phyloP scores from a whole-genome alignment of 2,113 vertebrate species.

The Cichladusa arquata region DNA sequence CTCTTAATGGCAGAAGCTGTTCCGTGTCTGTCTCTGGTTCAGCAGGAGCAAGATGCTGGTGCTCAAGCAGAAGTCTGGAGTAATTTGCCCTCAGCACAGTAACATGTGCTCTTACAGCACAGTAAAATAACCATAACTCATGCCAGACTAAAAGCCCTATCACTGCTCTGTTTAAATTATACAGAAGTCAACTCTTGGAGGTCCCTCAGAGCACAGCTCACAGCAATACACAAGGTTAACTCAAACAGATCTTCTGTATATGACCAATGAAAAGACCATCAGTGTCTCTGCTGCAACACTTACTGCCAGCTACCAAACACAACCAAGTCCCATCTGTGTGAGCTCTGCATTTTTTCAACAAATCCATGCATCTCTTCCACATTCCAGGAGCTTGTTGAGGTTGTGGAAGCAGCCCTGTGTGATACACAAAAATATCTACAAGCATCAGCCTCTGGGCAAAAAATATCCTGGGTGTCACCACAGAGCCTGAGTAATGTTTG shows the following conservation, averaged over 20 bases:
- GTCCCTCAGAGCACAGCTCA: slow-evolving; percentile 37
- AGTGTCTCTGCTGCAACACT: neutral
- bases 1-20: slow-evolving; percentile 1
- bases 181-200: slow-evolving; percentile 9
- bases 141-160: slow-evolving; percentile 4
- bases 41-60: neutral
- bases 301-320: neutral
- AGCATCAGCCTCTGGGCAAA: neutral
- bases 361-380: neutral
- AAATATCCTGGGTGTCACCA: neutral
- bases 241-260: neutral
- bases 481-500: neutral
- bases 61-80: neutral
- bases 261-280: neutral
- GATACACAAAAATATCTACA: neutral
- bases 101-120: neutral
- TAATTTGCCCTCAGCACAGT: neutral
- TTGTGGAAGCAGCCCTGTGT: neutral
- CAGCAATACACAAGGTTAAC: neutral
- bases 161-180: slow-evolving; percentile 11
- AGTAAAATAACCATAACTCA: slow-evolving; percentile 1
- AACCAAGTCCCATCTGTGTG: neutral
- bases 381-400: neutral
- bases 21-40: neutral
- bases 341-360: neutral